These are phyloP conservation scores for Monodelphis domestica DNA, from an alignment of 2,797 vertebrate species.

Conservation along the genomic window DNA sequence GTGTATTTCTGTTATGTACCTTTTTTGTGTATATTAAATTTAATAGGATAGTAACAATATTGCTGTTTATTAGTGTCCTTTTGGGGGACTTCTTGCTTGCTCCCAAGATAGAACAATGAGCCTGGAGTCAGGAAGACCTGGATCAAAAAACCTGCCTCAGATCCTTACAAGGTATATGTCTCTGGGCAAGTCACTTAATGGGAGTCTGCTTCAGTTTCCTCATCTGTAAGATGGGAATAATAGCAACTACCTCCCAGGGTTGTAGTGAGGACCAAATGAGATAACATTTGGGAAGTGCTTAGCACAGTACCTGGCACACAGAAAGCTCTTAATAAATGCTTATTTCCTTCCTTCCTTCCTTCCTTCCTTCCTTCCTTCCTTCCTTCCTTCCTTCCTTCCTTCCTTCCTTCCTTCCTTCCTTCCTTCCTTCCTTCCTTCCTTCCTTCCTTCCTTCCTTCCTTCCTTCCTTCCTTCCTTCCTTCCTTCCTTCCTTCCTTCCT, in stretches of 20 bases:
- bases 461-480: too few species aligned
- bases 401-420: too few species aligned
- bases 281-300: not conserved
- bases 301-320: not conserved
- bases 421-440: too few species aligned
- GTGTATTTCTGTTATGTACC: not conserved
- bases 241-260: not conserved
- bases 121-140: not conserved
- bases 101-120: not conserved
- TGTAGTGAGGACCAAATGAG: not conserved
- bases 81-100: not conserved
- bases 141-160: not conserved
- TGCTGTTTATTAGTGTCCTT: not conserved
- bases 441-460: too few species aligned
- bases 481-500: too few species aligned
- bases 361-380: not conserved
- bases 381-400: too few species aligned
- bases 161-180: not conserved
- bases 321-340: not conserved
- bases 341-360: not conserved
- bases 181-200: not conserved
- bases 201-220: not conserved
- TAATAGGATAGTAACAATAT: not conserved
- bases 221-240: not conserved
- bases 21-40: not conserved